Evolutionary conservation across 2,797 vertebrate species (phyloP).

Genomic region (Vireo griseus): DNA sequence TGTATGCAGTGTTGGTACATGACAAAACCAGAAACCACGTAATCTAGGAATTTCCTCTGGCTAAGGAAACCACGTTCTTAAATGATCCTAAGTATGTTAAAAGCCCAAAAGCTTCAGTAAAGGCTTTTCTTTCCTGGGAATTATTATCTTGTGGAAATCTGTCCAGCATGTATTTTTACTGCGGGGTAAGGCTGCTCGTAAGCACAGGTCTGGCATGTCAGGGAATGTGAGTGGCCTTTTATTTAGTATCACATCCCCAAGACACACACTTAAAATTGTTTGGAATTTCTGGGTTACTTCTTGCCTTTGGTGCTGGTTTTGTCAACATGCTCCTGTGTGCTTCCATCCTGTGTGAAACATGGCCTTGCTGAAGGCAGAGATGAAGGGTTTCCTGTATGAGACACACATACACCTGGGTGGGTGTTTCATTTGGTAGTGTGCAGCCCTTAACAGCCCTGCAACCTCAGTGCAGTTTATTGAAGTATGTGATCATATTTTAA

Average conservation of each 20-base stretch:
- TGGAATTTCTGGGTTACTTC: neutral
- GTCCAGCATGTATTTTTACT: neutral
- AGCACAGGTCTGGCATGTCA: neutral
- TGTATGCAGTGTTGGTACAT: too few relatives aligned
- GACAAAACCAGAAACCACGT: neutral
- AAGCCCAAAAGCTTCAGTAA: neutral
- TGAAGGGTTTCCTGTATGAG: neutral
- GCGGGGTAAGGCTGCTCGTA: neutral
- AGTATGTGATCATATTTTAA: neutral
- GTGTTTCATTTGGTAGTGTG: neutral
- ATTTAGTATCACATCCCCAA: neutral
- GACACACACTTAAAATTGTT: neutral
- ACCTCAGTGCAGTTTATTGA: neutral
- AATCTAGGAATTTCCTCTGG: neutral
- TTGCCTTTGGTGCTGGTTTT: neutral
- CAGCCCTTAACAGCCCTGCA: neutral
- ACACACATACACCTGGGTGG: fast-evolving
- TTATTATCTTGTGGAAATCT: neutral
- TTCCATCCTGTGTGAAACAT: neutral
- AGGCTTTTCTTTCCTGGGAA: neutral
- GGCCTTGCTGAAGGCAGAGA: neutral
- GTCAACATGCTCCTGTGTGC: fast-evolving
- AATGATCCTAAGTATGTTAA: neutral
- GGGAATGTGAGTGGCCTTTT: neutral
- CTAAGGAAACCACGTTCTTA: neutral